Percentiles rank a stretch among this genome's conserved stretches.
phyloP scores from a whole-genome alignment of 1,140 invertebrate species.

The Drosophila rhopaloa region DNA sequence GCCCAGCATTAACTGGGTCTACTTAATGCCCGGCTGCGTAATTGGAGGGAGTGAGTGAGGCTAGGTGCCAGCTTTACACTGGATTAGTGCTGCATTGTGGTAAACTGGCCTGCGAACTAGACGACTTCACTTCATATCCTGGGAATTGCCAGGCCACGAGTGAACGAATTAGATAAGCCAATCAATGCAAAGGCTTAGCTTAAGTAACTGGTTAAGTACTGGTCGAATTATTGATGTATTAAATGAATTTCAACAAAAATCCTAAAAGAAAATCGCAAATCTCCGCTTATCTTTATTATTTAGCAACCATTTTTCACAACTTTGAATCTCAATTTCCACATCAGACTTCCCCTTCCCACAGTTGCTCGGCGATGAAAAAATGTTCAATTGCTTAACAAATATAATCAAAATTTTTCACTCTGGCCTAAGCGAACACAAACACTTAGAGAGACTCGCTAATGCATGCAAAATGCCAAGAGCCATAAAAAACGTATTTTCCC shows the following conservation, averaged over 20 bases:
- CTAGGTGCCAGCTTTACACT: constrained; percentile 44
- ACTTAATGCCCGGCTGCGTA: constrained; percentile 18
- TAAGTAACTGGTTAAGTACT: no score
- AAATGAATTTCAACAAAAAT: no score
- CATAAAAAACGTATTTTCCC: constrained; percentile 75
- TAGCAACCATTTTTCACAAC: not conserved
- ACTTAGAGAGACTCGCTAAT: constrained; percentile 53
- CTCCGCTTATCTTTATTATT: no score
- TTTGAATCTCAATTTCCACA: constrained; percentile 11
- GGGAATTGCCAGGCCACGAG: not conserved
- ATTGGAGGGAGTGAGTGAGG: constrained; percentile 24
- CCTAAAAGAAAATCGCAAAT: not conserved
- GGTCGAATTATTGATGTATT: no score
- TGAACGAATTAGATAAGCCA: constrained; percentile 2
- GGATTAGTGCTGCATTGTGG: constrained; percentile 39
- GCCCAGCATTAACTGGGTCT: constrained; percentile 37
- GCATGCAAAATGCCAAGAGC: constrained; percentile 77
- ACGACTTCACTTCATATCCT: constrained; percentile 4
- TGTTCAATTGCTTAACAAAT: constrained; percentile 63
- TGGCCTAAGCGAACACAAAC: constrained; percentile 13
- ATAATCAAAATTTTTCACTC: constrained; percentile 68
- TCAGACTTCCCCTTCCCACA: not conserved
- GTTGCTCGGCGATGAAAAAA: constrained; percentile 41
- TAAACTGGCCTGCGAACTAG: constrained; percentile 26
- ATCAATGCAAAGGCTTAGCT: not conserved